phyloP scores from a whole-genome alignment of 1,140 invertebrate genomes.

The Pseudachorutes palmiensis region DNA sequence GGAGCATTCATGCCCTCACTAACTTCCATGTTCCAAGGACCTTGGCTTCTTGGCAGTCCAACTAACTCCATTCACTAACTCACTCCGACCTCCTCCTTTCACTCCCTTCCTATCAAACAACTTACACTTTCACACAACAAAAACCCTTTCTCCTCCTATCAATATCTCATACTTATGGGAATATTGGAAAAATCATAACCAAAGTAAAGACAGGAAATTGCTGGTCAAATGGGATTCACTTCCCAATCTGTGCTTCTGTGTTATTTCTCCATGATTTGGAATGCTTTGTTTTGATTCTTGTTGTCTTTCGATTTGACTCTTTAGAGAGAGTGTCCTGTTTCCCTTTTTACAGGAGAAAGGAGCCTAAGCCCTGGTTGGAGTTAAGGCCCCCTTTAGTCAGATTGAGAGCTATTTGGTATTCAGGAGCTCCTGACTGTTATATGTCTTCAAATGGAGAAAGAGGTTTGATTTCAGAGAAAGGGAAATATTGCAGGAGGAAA shows the following conservation, averaged over 20 bases:
- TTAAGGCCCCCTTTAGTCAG: constrained; percentile 27
- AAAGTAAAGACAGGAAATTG: too few relatives aligned
- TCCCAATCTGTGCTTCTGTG: too few relatives aligned
- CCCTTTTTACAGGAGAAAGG: background rate
- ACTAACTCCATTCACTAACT: background rate
- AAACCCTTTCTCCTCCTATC: background rate
- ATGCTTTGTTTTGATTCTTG: background rate
- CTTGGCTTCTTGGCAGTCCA: constrained; percentile 4
- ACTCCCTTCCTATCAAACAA: too few relatives aligned
- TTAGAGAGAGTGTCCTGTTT: background rate
- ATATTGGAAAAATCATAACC: too few relatives aligned
- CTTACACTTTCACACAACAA: too few relatives aligned
- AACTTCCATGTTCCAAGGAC: constrained; percentile 24
- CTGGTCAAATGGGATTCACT: too few relatives aligned
- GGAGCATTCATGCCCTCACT: constrained; percentile 20
- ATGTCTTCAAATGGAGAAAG: constrained; percentile 31
- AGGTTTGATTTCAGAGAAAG: constrained; percentile 33
- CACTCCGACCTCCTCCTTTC: constrained; percentile 1
- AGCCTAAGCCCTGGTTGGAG: background rate
- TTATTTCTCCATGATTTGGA: too few relatives aligned
- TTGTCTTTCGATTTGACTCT: background rate
- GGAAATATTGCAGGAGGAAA: constrained; percentile 26
- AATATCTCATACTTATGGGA: background rate
- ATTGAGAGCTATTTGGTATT: constrained; percentile 36
- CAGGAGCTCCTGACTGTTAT: constrained; percentile 34